Evolutionary conservation across 1,140 invertebrate species (phyloP).

Genomic region (Apis cerana): DNA sequence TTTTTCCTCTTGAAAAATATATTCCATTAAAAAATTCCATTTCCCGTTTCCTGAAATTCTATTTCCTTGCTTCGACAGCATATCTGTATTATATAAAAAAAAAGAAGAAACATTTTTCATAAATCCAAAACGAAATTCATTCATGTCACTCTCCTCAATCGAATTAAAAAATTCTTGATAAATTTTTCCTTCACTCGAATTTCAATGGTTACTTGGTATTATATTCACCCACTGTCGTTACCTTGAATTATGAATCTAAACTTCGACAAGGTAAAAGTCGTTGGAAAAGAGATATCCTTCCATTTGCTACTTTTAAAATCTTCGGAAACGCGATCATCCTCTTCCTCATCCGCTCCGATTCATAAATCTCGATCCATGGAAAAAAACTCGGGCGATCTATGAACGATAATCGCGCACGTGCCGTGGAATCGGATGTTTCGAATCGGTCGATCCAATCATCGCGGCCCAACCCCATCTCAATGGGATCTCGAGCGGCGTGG

Average conservation of each 20-base stretch:
- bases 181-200: too few relatives aligned
- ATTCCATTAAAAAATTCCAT: not conserved
- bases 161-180: too few relatives aligned
- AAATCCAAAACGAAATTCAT: too few relatives aligned
- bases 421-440: constrained; percentile 39
- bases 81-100: not conserved
- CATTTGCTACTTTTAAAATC: too few relatives aligned
- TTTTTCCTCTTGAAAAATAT: not conserved
- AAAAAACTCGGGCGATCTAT: not conserved
- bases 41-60: constrained; percentile 8
- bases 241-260: too few relatives aligned
- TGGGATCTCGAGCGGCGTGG: constrained; percentile 2
- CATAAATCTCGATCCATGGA: constrained; percentile 49
- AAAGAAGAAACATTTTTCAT: too few relatives aligned
- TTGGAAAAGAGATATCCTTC: too few relatives aligned
- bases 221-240: too few relatives aligned
- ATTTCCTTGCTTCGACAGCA: not conserved
- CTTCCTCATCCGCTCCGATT: not conserved
- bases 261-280: too few relatives aligned
- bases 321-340: not conserved
- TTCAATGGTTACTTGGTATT: too few relatives aligned
- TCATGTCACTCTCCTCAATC: too few relatives aligned
- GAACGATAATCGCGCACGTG: constrained; percentile 60
- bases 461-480: not conserved
- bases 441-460: constrained; percentile 34